Base-by-base conservation (phyloP, 2,797 vertebrate genomes). In the Orientallactaga sibirica region DNA sequence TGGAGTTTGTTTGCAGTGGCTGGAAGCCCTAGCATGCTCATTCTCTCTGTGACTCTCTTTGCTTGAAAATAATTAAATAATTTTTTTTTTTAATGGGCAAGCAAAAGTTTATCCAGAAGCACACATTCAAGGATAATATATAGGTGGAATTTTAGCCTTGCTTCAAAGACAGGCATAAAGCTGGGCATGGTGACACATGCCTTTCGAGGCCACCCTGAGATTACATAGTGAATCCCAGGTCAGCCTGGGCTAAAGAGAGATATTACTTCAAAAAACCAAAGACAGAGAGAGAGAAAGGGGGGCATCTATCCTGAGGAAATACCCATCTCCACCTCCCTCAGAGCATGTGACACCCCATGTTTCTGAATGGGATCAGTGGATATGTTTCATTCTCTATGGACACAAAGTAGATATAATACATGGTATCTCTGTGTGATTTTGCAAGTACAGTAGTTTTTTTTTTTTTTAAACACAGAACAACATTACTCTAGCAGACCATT, bases 391-490 rank as follows among this genome's bases (percentile, higher is more conserved):
- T 61, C 67, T 71, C 14, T 79, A 5, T 22, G 83, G 67, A 25
- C 78, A 86, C 64, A 5, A 11, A 18, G 73, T 37, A 81, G 88
- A 77, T 3, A n/a, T 16, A 66, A 70, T 29, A 62, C 61, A 48
- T 18, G 33, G 83, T 80, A 75, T 86, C 92, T 90, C 18, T 2
- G 16, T 48, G 43, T 20, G 52, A 7, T 76, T 85, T 18, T 89
- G 84, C 84, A 92, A 93, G 93, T 91, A 87, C 87, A n/a, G 94
- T 58, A 37, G 24, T 37, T 37, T 37, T 37, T 37, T 37, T 37
- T 37, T 37, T 37, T 37, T 90, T 95, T 95, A 75, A 76, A 82
- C 75, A 84, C 48, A 48, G 84, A 91, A 92, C 74, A 91, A 29
- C 66, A 16, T 16, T 7, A n/a, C 33, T 85, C 81, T 70, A 78